Conservation (phyloP, 1,140 invertebrate genomes). For the Zaprionus ghesquierei region DNA sequence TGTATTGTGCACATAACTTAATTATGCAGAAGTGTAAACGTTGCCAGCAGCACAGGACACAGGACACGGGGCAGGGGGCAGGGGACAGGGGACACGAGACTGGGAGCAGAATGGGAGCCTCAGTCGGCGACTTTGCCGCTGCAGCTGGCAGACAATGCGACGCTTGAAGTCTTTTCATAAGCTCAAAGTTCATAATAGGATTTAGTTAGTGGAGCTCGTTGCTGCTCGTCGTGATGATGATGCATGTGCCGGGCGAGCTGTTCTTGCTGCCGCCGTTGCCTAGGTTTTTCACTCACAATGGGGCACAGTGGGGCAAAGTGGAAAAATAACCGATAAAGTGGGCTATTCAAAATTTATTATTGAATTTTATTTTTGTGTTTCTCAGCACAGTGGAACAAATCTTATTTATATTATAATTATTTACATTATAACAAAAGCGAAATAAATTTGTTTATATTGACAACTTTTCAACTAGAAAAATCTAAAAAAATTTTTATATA, state of each 20-base stretch:
- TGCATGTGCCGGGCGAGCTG: conserved; percentile 45
- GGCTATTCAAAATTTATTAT: too few species aligned
- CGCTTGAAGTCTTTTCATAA: conserved; percentile 75
- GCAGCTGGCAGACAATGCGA: conserved; percentile 47
- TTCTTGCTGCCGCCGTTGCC: conserved; percentile 3
- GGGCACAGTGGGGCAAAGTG: conserved; percentile 32
- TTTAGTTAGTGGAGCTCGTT: conserved; percentile 70
- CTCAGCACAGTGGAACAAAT: too few species aligned
- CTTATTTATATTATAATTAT: too few species aligned
- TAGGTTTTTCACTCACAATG: conserved; percentile 15
- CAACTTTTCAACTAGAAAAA: too few species aligned
- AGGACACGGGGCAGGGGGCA: not conserved
- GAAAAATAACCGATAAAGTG: not conserved
- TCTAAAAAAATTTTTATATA: too few species aligned
- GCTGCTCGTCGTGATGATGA: conserved; percentile 63
- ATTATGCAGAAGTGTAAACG: conserved; percentile 77
- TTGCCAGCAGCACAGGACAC: conserved; percentile 40
- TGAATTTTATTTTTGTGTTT: too few species aligned
- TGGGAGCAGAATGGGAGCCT: conserved; percentile 3
- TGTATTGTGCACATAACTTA: conserved; percentile 69
- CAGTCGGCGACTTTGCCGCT: conserved; percentile 27
- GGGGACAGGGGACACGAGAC: not conserved
- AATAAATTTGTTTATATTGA: too few species aligned
- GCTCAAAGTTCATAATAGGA: conserved; percentile 80
- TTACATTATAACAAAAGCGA: too few species aligned